Conservation (phyloP, 1,140 invertebrate species). For the Pogonognathellus flavescens region DNA sequence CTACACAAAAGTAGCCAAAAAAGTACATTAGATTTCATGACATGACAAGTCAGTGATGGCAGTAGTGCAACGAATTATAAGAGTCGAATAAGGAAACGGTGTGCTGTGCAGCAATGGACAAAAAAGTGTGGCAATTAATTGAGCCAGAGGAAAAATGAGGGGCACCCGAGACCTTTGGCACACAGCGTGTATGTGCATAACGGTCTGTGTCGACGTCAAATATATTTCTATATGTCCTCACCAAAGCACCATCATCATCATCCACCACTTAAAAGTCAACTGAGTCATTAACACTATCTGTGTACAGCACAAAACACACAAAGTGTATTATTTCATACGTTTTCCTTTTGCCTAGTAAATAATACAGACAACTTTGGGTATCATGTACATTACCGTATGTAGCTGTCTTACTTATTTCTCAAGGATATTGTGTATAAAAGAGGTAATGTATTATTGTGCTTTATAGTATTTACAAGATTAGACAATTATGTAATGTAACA, state of each 20-base stretch:
- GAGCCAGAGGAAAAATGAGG: constrained; percentile 45
- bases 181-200: constrained; percentile 43
- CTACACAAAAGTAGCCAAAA: background rate
- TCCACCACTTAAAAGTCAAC: constrained; percentile 18
- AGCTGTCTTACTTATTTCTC: background rate
- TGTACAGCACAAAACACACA: background rate
- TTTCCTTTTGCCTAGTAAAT: too few species aligned
- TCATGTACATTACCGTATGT: too few species aligned
- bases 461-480: too few species aligned
- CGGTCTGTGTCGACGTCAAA: constrained; percentile 1
- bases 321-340: too few species aligned
- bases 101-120: constrained; percentile 5
- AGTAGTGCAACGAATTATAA: constrained; percentile 18
- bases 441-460: too few species aligned
- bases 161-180: constrained; percentile 45
- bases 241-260: background rate
- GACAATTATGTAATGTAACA: too few species aligned
- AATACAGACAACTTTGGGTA: too few species aligned
- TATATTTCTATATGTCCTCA: constrained; percentile 21
- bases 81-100: background rate
- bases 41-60: constrained; percentile 12
- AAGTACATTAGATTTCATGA: constrained; percentile 49
- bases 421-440: background rate
- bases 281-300: constrained; percentile 15
- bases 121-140: constrained; percentile 50